Base-by-base conservation (phyloP, 2,888 invertebrate genomes). In the Agrilus mali region DNA sequence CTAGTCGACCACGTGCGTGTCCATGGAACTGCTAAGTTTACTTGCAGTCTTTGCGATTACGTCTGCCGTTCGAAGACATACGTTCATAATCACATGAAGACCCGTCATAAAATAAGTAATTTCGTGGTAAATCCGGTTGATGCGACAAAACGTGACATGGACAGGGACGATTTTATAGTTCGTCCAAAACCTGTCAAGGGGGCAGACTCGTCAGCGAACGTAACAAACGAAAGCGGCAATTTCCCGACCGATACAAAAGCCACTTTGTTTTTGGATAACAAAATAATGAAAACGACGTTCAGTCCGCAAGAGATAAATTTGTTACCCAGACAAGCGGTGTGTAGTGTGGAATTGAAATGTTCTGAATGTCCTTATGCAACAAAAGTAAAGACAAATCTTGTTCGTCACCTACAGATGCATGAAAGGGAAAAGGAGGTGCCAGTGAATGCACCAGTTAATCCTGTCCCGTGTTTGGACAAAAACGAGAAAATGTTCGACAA, bases 401-500 rank as follows among this genome's bases (percentile, higher is more conserved):
- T 80, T 7, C 67, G 82, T 0, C 84, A 85, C 57, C 62, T 89
- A 46, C 75, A 75, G 51, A 63, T 75, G 47, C 88, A 89, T 60
- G 70, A 75, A 41, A 75, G 75, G 50, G 61, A 71, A 1, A 78
- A 75, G 7, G 74, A 80, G 0, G 71, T 71, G 41, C 77, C 84
- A 0, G 73, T 72, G 42, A 75, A 74, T 0, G 81, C 80, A 12
- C 85, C 86, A 0, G 79, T 87, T 0, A 88, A 88, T 69, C 87
- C 87, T 0, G 86, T 88, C 6, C 86, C 84, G 0, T 86, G 82
- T 58, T 67, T 86, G 33, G 82, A 82, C 51, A 78, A 79, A 34
- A 81, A 80, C 50, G 86, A 86, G 58, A 77, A 75, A 51, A 84
- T 86, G 74, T 88, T 87, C 57, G 87, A 88, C 60, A 84, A 81